Percentiles rank a stretch among this genome's conserved stretches.
phyloP scores from a whole-genome alignment of 2,113 vertebrate species.

The Clarias macrocephalus region DNA sequence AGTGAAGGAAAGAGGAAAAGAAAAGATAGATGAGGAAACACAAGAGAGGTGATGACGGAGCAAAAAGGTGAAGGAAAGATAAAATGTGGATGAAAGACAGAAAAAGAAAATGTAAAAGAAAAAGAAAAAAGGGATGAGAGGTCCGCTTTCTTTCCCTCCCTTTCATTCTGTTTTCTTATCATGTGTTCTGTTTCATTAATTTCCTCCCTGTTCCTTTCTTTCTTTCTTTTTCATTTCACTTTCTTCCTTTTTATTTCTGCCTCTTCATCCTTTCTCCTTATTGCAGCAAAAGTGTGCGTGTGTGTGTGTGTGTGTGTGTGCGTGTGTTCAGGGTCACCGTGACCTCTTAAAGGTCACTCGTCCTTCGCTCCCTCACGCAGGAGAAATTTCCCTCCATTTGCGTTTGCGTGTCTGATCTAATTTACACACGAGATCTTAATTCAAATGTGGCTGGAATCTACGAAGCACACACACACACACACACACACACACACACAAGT shows the following conservation, averaged over 20 bases:
- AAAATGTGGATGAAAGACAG: too few species aligned
- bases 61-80: too few species aligned
- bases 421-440: neutral
- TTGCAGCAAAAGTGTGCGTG: neutral
- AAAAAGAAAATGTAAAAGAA: too few species aligned
- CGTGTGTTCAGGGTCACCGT: neutral
- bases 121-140: too few species aligned
- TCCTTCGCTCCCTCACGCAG: neutral
- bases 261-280: neutral
- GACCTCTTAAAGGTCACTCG: too few species aligned
- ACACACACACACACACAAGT: neutral
- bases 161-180: neutral
- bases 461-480: rapidly evolving
- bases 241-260: neutral
- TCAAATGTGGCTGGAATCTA: neutral
- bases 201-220: neutral
- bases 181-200: neutral
- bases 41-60: too few species aligned
- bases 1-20: too few species aligned
- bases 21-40: too few species aligned
- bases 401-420: neutral
- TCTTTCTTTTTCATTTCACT: neutral
- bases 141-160: neutral
- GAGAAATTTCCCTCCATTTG: neutral
- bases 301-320: neutral